Percentiles rank a stretch among this genome's conserved stretches.
Evolutionary conservation across 2,797 vertebrate genomes (phyloP).

Genomic region (Sebastes iracundus): DNA sequence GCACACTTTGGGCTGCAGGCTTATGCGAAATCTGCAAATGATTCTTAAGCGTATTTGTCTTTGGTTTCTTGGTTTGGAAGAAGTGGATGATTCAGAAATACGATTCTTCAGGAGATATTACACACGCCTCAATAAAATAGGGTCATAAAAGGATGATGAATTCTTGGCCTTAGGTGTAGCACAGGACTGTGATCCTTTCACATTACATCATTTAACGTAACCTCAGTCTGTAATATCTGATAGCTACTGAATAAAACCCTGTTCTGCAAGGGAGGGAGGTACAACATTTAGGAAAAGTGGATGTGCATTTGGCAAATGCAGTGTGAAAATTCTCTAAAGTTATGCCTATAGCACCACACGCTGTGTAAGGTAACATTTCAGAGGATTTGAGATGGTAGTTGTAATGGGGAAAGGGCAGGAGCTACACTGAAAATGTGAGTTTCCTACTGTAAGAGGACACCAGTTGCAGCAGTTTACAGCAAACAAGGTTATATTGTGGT

Average conservation of each 20-base stretch:
- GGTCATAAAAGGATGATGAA: conserved; percentile 32
- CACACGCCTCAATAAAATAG: conserved; percentile 26
- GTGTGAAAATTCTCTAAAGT: not conserved
- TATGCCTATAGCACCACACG: not conserved
- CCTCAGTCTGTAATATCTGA: conserved; percentile 6
- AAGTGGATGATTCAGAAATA: conserved; percentile 33
- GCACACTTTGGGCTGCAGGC: conserved; percentile 26
- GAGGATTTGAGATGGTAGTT: not conserved
- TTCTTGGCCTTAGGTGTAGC: conserved; percentile 23
- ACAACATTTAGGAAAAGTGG: not conserved
- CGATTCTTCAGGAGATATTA: conserved; percentile 30
- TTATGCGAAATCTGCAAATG: conserved; percentile 29
- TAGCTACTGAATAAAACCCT: conserved; percentile 1
- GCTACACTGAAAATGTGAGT: not conserved
- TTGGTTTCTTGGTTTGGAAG: conserved; percentile 35
- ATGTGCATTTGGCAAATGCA: conserved; percentile 2
- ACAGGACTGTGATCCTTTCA: conserved; percentile 17
- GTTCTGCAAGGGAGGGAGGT: not conserved
- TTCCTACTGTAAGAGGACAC: not conserved
- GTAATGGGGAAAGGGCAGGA: not conserved
- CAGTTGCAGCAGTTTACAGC: not conserved
- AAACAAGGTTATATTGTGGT: not conserved
- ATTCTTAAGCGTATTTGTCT: conserved; percentile 44
- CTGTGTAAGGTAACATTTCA: not conserved
- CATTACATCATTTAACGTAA: conserved; percentile 3